phyloP scores from a whole-genome alignment of 2,113 vertebrate genomes.

The Muntiacus reevesi region DNA sequence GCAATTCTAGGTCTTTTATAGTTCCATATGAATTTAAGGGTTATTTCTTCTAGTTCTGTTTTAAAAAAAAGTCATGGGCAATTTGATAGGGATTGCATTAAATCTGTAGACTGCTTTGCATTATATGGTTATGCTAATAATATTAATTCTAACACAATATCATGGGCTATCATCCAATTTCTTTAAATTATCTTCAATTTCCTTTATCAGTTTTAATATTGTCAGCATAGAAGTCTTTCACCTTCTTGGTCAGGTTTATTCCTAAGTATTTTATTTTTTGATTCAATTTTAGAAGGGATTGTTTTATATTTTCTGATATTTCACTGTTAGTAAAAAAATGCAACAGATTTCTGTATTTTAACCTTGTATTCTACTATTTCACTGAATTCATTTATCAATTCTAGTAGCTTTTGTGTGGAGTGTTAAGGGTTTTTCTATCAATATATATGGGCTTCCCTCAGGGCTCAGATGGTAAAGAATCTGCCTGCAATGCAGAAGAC shows the following conservation, averaged over 20 bases:
- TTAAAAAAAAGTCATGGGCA: not conserved
- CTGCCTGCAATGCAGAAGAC: not conserved
- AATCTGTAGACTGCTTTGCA: not conserved
- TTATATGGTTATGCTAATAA: not conserved
- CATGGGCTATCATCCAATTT: not conserved
- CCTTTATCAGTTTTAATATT: not conserved
- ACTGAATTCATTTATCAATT: not conserved
- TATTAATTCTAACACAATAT: not conserved
- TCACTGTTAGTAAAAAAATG: not conserved
- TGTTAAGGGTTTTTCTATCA: not conserved
- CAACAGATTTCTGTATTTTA: not conserved
- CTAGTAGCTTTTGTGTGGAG: not conserved
- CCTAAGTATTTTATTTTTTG: not conserved
- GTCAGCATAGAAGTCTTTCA: not conserved
- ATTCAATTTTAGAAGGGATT: not conserved
- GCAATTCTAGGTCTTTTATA: not conserved
- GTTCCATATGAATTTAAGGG: not conserved
- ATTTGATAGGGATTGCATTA: not conserved
- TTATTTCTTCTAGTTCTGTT: not conserved
- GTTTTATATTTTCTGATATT: not conserved
- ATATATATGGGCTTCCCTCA: fast-evolving
- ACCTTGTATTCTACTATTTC: not conserved
- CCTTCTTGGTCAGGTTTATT: not conserved
- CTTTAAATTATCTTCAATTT: not conserved
- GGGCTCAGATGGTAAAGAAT: not conserved